Evolutionary conservation across 2,797 vertebrate genomes (phyloP).

Genomic region (Carcharodon carcharias): DNA sequence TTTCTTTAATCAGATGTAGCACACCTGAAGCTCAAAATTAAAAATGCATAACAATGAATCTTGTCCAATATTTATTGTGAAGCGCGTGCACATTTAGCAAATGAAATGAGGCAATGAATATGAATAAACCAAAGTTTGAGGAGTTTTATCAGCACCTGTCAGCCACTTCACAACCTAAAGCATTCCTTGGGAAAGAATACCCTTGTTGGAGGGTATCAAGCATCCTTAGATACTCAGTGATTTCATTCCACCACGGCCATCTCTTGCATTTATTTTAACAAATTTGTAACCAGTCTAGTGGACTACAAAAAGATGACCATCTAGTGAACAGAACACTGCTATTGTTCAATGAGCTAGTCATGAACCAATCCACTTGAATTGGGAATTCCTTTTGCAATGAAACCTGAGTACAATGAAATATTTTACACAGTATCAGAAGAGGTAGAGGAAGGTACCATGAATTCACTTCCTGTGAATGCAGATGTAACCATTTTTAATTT

Average conservation of each 20-base stretch:
- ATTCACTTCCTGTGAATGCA: background rate
- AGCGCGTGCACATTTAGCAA: background rate
- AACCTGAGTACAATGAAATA: background rate
- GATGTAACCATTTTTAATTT: background rate
- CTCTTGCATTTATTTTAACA: background rate
- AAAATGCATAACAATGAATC: background rate
- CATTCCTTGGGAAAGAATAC: background rate
- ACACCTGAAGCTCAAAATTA: background rate
- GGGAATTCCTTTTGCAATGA: background rate
- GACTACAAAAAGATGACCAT: background rate
- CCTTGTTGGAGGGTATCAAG: background rate
- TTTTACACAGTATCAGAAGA: background rate
- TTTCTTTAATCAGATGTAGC: background rate
- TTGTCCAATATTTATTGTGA: background rate
- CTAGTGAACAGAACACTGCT: background rate
- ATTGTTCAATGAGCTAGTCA: background rate
- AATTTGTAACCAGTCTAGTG: background rate
- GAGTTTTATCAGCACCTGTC: background rate
- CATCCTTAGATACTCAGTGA: background rate
- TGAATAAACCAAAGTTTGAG: background rate
- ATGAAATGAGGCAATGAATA: background rate
- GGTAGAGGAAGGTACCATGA: background rate
- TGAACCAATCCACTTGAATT: background rate
- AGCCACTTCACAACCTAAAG: background rate
- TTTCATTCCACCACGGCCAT: background rate